Conservation (phyloP, 2,113 vertebrate genomes). For the Macrotus californicus region DNA sequence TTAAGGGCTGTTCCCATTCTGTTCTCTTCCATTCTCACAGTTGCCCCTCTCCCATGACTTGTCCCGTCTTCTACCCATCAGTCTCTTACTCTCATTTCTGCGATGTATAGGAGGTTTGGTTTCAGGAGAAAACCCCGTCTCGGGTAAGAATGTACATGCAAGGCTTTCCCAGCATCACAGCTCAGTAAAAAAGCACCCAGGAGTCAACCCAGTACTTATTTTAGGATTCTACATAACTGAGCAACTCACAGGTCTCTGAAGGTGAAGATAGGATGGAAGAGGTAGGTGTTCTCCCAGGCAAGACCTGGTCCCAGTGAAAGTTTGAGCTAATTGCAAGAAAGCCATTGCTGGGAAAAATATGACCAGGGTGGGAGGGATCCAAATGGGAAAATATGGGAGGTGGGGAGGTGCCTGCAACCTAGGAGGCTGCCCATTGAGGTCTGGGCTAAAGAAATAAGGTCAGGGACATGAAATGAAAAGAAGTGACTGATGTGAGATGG, state of each 20-base stretch:
- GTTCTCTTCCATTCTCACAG: neutral
- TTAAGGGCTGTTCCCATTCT: conserved; percentile 19
- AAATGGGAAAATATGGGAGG: conserved; percentile 16
- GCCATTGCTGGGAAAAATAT: neutral
- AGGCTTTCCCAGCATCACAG: conserved; percentile 13
- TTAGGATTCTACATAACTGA: conserved; percentile 26
- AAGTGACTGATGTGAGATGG: neutral
- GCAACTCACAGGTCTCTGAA: neutral
- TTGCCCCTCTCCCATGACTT: neutral
- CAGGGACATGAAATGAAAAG: neutral
- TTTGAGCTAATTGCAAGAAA: conserved; percentile 41
- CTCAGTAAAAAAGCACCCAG: conserved; percentile 39
- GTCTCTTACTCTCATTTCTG: conserved; percentile 21
- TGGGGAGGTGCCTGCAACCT: neutral
- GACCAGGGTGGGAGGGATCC: neutral
- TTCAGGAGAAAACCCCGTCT: conserved; percentile 30
- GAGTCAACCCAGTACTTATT: conserved; percentile 39
- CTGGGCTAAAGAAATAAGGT: neutral
- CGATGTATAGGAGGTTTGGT: neutral
- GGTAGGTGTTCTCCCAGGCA: neutral
- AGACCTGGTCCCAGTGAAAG: neutral
- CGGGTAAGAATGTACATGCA: neutral
- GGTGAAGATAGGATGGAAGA: neutral
- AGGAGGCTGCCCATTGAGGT: neutral
- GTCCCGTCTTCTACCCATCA: neutral